Percentiles rank a stretch among this genome's conserved stretches.
phyloP scores from a whole-genome alignment of 2,113 vertebrate genomes.

The Forbesichthys agassizii region DNA sequence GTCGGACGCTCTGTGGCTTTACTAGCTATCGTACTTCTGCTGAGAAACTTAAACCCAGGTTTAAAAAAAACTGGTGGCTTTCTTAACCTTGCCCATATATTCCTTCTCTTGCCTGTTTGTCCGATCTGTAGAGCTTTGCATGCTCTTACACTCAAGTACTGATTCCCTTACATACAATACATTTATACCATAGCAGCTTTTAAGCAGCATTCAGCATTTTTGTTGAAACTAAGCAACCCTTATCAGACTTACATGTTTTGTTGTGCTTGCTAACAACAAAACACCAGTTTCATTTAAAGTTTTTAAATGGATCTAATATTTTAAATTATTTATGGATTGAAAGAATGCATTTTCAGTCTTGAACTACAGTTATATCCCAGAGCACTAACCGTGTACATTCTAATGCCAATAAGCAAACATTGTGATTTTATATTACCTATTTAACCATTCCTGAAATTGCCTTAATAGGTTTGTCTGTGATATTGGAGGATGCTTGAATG shows the following conservation, averaged over 20 bases:
- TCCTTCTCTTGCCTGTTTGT: conserved; percentile 74
- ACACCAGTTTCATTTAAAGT: conserved; percentile 19
- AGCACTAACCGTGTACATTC: conserved; percentile 69
- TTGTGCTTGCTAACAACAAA: conserved; percentile 54
- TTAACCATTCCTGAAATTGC: conserved; percentile 36
- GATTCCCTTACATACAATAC: conserved; percentile 65
- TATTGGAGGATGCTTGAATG: conserved; percentile 28
- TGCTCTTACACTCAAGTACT: conserved; percentile 71
- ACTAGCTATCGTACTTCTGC: conserved; percentile 69
- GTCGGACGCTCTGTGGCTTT: conserved; percentile 70
- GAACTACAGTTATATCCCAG: conserved; percentile 45
- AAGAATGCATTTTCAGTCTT: conserved; percentile 24
- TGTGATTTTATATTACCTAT: conserved; percentile 47
- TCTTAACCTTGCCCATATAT: conserved; percentile 72
- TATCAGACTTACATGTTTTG: conserved; percentile 33
- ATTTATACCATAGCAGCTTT: conserved; percentile 63
- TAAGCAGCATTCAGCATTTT: conserved; percentile 35
- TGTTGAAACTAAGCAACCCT: conserved; percentile 43
- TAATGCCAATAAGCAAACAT: conserved; percentile 40
- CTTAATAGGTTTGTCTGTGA: conserved; percentile 22
- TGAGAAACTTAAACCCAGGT: conserved; percentile 72
- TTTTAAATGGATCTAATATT: conserved; percentile 30
- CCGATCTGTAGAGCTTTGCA: conserved; percentile 80
- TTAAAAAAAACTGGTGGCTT: conserved; percentile 76
- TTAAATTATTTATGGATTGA: too few relatives aligned